These are phyloP conservation scores for Eueides isabella DNA, from an alignment of 1,140 invertebrate genomes.

Conservation along the genomic window DNA sequence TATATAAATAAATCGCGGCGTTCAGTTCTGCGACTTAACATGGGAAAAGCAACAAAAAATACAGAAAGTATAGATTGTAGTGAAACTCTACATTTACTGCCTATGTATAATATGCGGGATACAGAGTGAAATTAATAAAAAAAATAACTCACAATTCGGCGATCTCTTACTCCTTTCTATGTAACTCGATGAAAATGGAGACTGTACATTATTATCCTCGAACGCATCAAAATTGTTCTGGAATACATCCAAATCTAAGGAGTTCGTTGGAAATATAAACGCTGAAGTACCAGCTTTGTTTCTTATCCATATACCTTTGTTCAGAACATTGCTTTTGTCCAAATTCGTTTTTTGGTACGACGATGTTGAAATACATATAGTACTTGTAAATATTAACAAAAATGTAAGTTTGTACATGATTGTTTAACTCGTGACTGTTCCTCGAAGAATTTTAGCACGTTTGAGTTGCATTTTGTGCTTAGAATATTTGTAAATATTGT, in stretches of 20 bases:
- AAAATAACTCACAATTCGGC: slow-evolving; percentile 46
- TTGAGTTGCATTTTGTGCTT: slow-evolving; percentile 44
- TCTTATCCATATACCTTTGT: slow-evolving; percentile 66
- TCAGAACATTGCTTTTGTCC: slow-evolving; percentile 65
- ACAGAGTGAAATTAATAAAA: neutral
- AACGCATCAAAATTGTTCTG: slow-evolving; percentile 58
- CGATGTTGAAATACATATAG: neutral
- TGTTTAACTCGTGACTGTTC: slow-evolving; percentile 22
- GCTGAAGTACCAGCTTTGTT: slow-evolving; percentile 43
- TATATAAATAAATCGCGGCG: too few relatives aligned
- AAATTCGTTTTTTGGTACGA: slow-evolving; percentile 50
- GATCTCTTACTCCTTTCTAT: slow-evolving; percentile 58
- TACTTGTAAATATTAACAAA: neutral
- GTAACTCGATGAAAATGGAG: slow-evolving; percentile 50
- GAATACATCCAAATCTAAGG: slow-evolving; percentile 54
- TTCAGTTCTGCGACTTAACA: too few relatives aligned
- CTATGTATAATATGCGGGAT: neutral
- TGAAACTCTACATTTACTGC: too few relatives aligned
- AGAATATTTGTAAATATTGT: slow-evolving; percentile 56
- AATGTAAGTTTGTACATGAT: neutral
- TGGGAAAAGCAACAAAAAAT: too few relatives aligned
- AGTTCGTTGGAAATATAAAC: slow-evolving; percentile 61
- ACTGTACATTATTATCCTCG: slow-evolving; percentile 45
- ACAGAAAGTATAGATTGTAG: too few relatives aligned
- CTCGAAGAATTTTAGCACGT: slow-evolving; percentile 41